Conservation (phyloP, 1,140 invertebrate species). For the Chrysomallon squamiferum region DNA sequence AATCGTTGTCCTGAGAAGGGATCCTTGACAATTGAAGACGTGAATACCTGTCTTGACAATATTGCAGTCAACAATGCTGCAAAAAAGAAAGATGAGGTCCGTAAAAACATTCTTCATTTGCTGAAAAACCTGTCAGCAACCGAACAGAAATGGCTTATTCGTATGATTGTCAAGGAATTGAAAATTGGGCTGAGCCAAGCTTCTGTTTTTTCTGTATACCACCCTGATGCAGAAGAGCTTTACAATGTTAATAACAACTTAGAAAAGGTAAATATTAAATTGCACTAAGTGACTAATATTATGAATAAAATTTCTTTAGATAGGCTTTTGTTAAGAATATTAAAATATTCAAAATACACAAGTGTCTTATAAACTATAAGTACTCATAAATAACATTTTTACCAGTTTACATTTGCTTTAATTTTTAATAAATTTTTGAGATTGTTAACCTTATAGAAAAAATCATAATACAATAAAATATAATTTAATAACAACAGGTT, state of each 20-base stretch:
- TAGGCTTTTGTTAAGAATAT: too few relatives aligned
- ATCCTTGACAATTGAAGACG: slow-evolving; percentile 69
- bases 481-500: too few relatives aligned
- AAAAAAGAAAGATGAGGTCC: slow-evolving; percentile 65
- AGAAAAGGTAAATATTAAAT: slow-evolving; percentile 68
- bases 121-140: slow-evolving; percentile 70
- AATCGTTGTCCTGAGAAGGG: slow-evolving; percentile 68
- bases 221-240: slow-evolving; percentile 81
- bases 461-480: too few relatives aligned
- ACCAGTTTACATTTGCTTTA: too few relatives aligned
- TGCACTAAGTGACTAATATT: background rate
- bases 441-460: too few relatives aligned
- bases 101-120: slow-evolving; percentile 67
- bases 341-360: too few relatives aligned
- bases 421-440: too few relatives aligned
- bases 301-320: background rate
- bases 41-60: slow-evolving; percentile 76
- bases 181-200: slow-evolving; percentile 67
- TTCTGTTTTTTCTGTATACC: slow-evolving; percentile 77
- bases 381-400: too few relatives aligned
- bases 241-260: slow-evolving; percentile 78
- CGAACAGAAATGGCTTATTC: slow-evolving; percentile 88
- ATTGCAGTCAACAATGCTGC: slow-evolving; percentile 70
- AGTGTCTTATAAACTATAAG: too few relatives aligned
- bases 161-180: slow-evolving; percentile 80